Base-by-base conservation (phyloP, 2,888 invertebrate species). In the Miltochrista miniata region DNA sequence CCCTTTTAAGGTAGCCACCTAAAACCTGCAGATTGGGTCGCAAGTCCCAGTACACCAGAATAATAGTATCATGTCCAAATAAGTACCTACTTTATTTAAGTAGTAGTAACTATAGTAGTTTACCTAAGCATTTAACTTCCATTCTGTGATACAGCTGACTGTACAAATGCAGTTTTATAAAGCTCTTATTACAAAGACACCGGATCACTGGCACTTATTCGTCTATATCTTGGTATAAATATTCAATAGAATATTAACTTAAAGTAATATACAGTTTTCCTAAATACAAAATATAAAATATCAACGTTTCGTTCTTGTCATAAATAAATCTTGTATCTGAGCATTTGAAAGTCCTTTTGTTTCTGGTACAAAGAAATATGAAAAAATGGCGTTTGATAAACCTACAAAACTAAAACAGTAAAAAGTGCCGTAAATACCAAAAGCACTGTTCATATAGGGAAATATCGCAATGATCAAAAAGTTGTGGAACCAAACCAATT, bases 271-370 rank as follows among this genome's bases (percentile, higher is more conserved):
- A 24, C 2, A 24, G 18, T 24, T 24, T 24, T 5, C 5, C 18
- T 24, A 24, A 24, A 24, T 4, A 4, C 18, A 24, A 13, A 9
- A 29, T 40, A 4, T 18, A 0, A 24, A 29, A n/a, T 1, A 18
- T 48, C 52, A 61, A 45, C 54, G 51, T 50, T 60, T 61, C n/a
- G 52, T 61, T 15, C 60, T 59, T 7, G 45, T 74, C 54, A 1
- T 61, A 52, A 60, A 79, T 74, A 49, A 35, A 15, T 68, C 69
- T 40, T 91, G 83, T 13, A 92, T 92, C 44, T 85, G 78, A 12
- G 78, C 76, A 34, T 81, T 84, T 0, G 87, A 83, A 0, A 90
- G 70, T 1, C 92, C 92, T 48, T 92, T 93, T 0, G 93, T 93
- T 68, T 93, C 93, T 0, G 92, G 92, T 0, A 92, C 73, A 2